Conservation (phyloP, 2,888 invertebrate genomes). For the Hydroisotoma schaefferi region DNA sequence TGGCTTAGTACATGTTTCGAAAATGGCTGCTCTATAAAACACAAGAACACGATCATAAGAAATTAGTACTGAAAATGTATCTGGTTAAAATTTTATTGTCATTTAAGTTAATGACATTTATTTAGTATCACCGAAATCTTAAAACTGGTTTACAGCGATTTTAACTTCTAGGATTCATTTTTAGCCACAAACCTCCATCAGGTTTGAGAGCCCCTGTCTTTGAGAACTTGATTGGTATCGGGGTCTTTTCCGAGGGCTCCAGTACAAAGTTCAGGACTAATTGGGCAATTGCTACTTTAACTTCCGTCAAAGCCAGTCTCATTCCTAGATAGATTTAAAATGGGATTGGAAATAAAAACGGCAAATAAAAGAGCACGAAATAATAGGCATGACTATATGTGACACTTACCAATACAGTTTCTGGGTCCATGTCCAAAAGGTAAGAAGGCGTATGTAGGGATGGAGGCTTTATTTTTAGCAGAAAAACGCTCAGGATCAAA, state of each 20-base stretch:
- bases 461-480: slow-evolving; percentile 58
- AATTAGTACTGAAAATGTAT: too few species aligned
- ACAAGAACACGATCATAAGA: too few species aligned
- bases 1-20: too few species aligned
- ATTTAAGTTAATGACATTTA: too few species aligned
- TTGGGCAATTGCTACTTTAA: slow-evolving; percentile 56
- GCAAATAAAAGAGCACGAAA: background rate
- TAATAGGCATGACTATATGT: background rate
- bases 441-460: slow-evolving; percentile 55
- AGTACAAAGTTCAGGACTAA: slow-evolving; percentile 56
- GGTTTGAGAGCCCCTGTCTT: background rate
- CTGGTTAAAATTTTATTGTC: too few species aligned
- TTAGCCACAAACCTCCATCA: slow-evolving; percentile 6
- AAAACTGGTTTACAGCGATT: too few species aligned
- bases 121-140: too few species aligned
- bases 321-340: slow-evolving; percentile 50
- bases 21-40: too few species aligned
- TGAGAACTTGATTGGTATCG: slow-evolving; percentile 53
- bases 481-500: slow-evolving; percentile 62
- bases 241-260: slow-evolving; percentile 53
- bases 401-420: slow-evolving; percentile 2
- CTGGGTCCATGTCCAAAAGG: slow-evolving; percentile 50
- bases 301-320: slow-evolving; percentile 58
- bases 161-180: too few species aligned
- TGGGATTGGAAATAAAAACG: background rate